Evolutionary conservation across 2,797 vertebrate species (phyloP), one percentile per base, ranked within the genome.

Genomic region (Melanotaenia nigrans): DNA sequence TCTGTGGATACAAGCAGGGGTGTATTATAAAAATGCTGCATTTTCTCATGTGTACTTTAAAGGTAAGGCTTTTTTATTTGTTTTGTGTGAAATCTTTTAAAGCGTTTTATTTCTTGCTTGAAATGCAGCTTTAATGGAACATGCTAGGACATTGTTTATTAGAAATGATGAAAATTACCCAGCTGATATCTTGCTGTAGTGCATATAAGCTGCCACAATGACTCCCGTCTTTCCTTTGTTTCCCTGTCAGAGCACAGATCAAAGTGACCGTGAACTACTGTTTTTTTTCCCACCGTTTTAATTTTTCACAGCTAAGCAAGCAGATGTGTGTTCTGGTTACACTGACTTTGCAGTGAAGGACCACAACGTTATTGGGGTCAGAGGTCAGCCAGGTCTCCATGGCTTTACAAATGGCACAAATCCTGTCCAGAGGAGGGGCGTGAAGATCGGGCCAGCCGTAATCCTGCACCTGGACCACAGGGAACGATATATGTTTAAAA

Each of bases 111-210:
- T 49, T 61, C 9, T 16, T 28, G 28, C 1, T 22, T 22, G 1
- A 63, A 3, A 7, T 33, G 0, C 20, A 18, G 13, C 22, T 40
- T 25, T 30, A 9, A 28, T 30, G 14, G 8, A 45, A 30, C 40
- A 12, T 45, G 49, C 30, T 61, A 32, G 3, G 14, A 20, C 49
- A 60, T 9, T 1, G 3, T 70, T 18, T 5, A 32, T 14, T 9
- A 36, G 40, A 28, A 68, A 56, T 55, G 0, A 65, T 45, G 47
- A 28, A 40, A 18, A 20, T 90, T 93, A 98, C 96, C 96, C 95
- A 53, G 96, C 96, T 24, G 96, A 97, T 71, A 97, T 96, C 92
- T 96, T 96, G 95, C 95, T 98, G 92, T 97, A 98, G 90, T 98
- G 96, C 96, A 97, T 97, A 81, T 97, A 98, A 59, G 96, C 96